Percentiles rank a stretch among this genome's conserved stretches.
phyloP scores from a whole-genome alignment of 2,113 vertebrate species.

The Platysteira castanea region DNA sequence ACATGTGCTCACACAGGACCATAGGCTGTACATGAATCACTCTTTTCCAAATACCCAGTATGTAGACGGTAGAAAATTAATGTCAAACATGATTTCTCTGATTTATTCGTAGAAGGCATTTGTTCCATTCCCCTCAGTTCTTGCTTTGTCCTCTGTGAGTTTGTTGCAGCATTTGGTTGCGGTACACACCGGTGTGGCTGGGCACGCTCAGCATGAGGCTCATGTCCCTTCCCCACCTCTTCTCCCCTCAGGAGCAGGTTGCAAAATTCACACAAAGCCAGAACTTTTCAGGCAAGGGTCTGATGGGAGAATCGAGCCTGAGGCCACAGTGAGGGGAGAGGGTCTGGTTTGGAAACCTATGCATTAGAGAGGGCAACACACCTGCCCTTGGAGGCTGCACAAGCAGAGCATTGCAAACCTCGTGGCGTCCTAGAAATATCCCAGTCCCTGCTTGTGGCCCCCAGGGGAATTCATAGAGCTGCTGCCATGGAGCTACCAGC shows the following conservation, averaged over 20 bases:
- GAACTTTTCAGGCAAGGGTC: neutral
- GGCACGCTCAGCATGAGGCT: neutral
- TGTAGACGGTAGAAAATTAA: slow-evolving; percentile 52
- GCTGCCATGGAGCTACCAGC: neutral
- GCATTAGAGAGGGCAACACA: fast-evolving
- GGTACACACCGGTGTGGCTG: neutral
- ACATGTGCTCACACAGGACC: slow-evolving; percentile 6
- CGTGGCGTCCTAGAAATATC: neutral
- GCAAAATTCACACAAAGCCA: neutral
- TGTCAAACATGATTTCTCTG: slow-evolving; percentile 65
- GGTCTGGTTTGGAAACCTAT: neutral
- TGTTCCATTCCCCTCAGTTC: neutral
- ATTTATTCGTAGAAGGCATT: slow-evolving; percentile 54
- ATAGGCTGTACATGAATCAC: slow-evolving; percentile 14
- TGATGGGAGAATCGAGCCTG: neutral
- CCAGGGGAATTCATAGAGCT: neutral
- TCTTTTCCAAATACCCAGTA: slow-evolving; percentile 22
- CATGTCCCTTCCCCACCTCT: neutral
- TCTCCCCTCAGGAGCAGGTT: neutral
- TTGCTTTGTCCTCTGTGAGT: slow-evolving; percentile 58
- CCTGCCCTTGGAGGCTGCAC: neutral
- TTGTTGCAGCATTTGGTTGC: neutral
- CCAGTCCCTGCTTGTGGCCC: neutral
- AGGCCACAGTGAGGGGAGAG: neutral
- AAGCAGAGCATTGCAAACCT: neutral